Conservation (phyloP, 2,888 invertebrate genomes). For the Pseudoips prasinana region DNA sequence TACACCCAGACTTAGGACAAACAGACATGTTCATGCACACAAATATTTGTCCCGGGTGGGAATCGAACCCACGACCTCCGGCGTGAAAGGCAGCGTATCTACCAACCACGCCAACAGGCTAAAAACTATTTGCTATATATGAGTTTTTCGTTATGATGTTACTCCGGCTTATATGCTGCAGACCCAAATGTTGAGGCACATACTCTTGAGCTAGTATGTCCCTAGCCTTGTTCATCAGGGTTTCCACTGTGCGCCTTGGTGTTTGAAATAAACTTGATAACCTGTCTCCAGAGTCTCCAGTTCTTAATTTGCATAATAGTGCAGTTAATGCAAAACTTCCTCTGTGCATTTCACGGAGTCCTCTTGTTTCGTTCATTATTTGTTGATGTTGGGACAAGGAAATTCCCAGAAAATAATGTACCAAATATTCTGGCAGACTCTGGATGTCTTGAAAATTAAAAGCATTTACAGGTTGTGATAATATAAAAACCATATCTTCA, state of each 20-base stretch:
- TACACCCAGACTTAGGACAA: too few species aligned
- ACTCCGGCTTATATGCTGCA: constrained; percentile 8
- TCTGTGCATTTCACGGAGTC: constrained; percentile 5
- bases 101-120: too few species aligned
- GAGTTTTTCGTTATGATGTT: constrained; percentile 6
- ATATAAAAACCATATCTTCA: constrained; percentile 12
- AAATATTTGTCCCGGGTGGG: too few species aligned
- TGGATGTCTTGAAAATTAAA: constrained; percentile 15
- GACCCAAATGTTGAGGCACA: constrained; percentile 8
- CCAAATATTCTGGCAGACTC: constrained; percentile 12
- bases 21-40: too few species aligned
- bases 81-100: too few species aligned
- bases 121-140: constrained; percentile 4
- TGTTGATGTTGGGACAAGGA: constrained; percentile 11
- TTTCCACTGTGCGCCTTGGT: constrained; percentile 14
- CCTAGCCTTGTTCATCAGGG: constrained; percentile 12
- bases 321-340: constrained; percentile 1
- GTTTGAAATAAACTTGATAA: constrained; percentile 9
- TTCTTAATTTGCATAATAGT: background rate
- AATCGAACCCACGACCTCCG: too few species aligned
- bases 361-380: constrained; percentile 12
- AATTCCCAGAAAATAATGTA: constrained; percentile 14
- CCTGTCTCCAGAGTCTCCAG: constrained; percentile 8
- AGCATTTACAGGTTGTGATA: constrained; percentile 9
- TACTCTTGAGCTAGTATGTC: constrained; percentile 10